A percentile compares a stretch with the other conserved stretches of the same genome.
phyloP scores from a whole-genome alignment of 2,888 invertebrate species.

The Geotrupes spiniger region DNA sequence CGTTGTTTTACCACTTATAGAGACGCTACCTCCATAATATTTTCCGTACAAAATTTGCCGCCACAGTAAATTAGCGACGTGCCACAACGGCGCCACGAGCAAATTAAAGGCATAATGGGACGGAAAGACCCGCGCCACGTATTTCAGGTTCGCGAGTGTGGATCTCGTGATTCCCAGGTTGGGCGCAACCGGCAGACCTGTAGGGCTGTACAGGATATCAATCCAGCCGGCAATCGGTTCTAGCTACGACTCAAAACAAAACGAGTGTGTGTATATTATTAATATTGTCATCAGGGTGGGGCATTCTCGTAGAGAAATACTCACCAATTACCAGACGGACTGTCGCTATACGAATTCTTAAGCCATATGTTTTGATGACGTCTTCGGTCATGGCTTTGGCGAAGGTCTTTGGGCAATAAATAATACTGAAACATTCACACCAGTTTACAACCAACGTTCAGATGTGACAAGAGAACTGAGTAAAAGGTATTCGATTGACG shows the following conservation, averaged over 20 bases:
- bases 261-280: no score
- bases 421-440: no score
- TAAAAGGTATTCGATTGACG: no score
- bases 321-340: constrained; percentile 65
- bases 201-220: constrained; percentile 88
- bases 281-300: background rate
- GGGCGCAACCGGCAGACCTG: constrained; percentile 68
- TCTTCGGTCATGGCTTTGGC: constrained; percentile 72
- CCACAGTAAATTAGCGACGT: constrained; percentile 25
- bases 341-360: constrained; percentile 62
- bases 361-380: constrained; percentile 54
- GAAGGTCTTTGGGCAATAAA: no score
- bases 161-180: constrained; percentile 74
- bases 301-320: no score
- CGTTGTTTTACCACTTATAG: no score
- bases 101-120: constrained; percentile 64
- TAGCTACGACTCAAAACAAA: constrained; percentile 56
- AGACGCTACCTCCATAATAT: no score
- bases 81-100: constrained; percentile 59
- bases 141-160: constrained; percentile 68
- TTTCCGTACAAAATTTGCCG: no score
- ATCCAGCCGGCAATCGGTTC: constrained; percentile 83
- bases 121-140: constrained; percentile 71
- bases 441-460: no score
- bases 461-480: no score